Evolutionary conservation across 2,797 vertebrate genomes (phyloP), one percentile per base, ranked within the genome.

Genomic region (Morelia viridis): DNA sequence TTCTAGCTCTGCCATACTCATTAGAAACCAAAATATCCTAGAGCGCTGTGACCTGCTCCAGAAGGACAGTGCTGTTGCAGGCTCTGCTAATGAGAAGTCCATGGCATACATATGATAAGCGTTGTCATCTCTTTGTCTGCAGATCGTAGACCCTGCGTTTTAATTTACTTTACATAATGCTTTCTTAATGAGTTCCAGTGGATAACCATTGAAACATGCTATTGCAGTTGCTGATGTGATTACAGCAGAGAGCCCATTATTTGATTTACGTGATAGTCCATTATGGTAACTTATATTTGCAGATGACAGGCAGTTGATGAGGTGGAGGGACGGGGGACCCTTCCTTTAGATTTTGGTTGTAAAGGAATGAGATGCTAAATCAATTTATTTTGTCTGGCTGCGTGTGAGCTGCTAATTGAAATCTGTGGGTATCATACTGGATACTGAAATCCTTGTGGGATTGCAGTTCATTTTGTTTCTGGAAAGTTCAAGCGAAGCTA

Each of bases 81-180:
- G 94, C 92, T 88, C 35, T 0, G 95, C 96, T 97, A 97, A 98
- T 97, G 96, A 97, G 97, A 97, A 97, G 97, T 96, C 97, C 96
- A 96, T 94, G 93, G 96, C 96, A 92, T 94, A 93, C 96, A 95
- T 96, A 96, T 95, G 97, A 97, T 97, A 97, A 97, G 97, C 97
- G 97, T 97, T 97, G 97, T 97, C 97, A 97, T 97, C 95, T 97
- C 96, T 98, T 98, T 98, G 97, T 97, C 97, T 97, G 96, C 92
- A 96, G 97, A 97, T 97, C 96, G 96, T 95, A 96, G 96, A 93
- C 95, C 94, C 96, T 97, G 97, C 96, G 96, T 98, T 97, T 98
- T 98, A 97, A 98, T 98, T 97, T 97, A 95, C 96, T 94, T 89
- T 96, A 96, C 96, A 97, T 97, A 98, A 98, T 98, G 96, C 96